A percentile compares a stretch with the other conserved stretches of the same genome.
phyloP scores from a whole-genome alignment of 2,113 vertebrate species.

The Hemiprocne comata region DNA sequence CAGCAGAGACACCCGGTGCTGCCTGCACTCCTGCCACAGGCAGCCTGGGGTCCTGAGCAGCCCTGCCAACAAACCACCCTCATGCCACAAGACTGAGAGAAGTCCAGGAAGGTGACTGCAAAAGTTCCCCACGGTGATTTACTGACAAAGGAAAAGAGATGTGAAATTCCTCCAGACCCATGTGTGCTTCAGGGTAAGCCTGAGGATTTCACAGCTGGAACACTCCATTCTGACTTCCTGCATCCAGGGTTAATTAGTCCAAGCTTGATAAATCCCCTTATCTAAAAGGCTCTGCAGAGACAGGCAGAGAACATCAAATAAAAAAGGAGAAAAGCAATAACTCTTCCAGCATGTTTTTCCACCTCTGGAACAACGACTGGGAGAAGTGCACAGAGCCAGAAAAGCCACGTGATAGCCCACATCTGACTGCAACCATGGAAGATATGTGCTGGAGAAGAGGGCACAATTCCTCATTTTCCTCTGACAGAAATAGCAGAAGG shows the following conservation, averaged over 20 bases:
- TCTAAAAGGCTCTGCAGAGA: constrained; percentile 59
- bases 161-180: background rate
- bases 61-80: background rate
- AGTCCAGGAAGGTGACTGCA: background rate
- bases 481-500: background rate
- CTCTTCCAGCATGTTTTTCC: constrained; percentile 31
- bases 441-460: background rate
- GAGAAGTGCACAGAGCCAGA: background rate
- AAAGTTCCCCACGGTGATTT: background rate
- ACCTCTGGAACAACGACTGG: background rate
- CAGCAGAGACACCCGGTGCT: background rate
- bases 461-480: background rate
- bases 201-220: constrained; percentile 42
- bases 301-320: constrained; percentile 53
- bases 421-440: background rate
- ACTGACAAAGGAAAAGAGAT: background rate
- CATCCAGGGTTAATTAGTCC: constrained; percentile 58
- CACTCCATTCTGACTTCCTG: constrained; percentile 18
- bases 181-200: background rate
- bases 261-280: constrained; percentile 63
- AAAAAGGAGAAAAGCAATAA: constrained; percentile 34
- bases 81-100: fast-evolving
- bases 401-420: background rate
- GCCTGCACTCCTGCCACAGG: fast-evolving
- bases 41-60: background rate